These are phyloP conservation scores for Phrynocephalus vlangalii DNA, from an alignment of 2,797 vertebrate species.

Conservation along the genomic window DNA sequence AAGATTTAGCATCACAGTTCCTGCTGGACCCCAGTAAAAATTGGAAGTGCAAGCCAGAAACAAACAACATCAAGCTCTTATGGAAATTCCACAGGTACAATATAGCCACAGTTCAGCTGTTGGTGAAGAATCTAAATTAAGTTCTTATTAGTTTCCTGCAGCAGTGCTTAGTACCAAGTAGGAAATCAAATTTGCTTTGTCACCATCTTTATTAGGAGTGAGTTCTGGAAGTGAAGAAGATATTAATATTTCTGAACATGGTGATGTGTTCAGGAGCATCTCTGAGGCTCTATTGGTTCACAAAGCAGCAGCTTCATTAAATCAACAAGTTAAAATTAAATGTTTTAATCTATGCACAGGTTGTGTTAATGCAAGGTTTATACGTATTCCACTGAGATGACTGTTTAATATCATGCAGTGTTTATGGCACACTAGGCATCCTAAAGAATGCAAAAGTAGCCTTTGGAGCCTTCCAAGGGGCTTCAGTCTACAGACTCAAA, in stretches of 20 bases:
- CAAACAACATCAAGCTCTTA: not conserved
- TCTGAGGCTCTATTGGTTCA: not conserved
- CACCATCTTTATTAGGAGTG: constrained; percentile 6
- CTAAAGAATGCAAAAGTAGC: not conserved
- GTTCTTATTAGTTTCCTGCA: not conserved
- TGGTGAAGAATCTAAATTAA: constrained; percentile 25
- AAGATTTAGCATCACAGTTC: constrained; percentile 27
- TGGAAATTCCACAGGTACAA: constrained; percentile 28
- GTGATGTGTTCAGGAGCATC: not conserved
- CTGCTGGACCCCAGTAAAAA: constrained; percentile 20
- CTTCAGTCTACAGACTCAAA: not conserved
- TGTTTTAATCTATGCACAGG: not conserved
- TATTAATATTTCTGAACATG: not conserved
- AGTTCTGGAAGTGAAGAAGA: constrained; percentile 7
- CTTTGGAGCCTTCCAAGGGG: not conserved
- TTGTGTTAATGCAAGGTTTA: not conserved
- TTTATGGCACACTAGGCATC: not conserved
- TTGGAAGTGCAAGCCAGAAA: constrained; percentile 5
- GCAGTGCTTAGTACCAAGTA: not conserved
- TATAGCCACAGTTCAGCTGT: not conserved
- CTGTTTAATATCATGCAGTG: not conserved
- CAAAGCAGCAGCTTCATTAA: not conserved
- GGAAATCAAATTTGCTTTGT: constrained; percentile 1
- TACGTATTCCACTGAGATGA: not conserved
- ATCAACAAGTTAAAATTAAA: not conserved